Base-by-base conservation (phyloP, 2,797 vertebrate genomes). In the Eptatretus atami region DNA sequence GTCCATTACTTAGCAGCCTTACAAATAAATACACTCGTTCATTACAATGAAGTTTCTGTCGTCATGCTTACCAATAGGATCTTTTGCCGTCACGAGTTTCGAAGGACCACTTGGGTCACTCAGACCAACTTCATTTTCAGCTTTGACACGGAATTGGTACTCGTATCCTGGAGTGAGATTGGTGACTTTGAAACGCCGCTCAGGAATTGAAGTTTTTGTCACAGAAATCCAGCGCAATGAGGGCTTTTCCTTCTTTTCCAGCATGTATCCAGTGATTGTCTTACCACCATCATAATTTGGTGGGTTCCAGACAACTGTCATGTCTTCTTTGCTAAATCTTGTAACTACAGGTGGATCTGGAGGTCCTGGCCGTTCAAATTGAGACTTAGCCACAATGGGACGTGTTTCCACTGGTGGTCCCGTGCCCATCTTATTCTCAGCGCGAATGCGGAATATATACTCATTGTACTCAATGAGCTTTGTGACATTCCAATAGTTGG, bases 351-450 rank as follows among this genome's bases (percentile, higher is more conserved):
- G 90, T 65, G 82, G 73, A 66, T 95, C 86, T 0, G 92, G 87
- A 57, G 80, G 77, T 52, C 78, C 82, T 64, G 92, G 92, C 69
- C 78, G 82, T 65, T 73, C 80, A 67, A 83, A 98, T 69, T 86
- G 82, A 1, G 90, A 95, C 70, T 85, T 86, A 12, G 86, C 85
- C 68, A 86, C 73, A 70, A 98, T 77, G 65, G 85, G 75, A 53
- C 83, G 83, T 63, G 79, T 93, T 77, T 92, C 77, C 66, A 82
- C 82, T 60, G 86, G 85, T 70, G 88, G 86, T 52, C 92, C 92
- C 66, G 88, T 82, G 52, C 92, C 92, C 82, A 98, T 95, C 72
- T 94, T 98, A 70, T 98, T 98, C 70, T 98, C 92, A 70, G 90
- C 87, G 71, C 92, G 81, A 61, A 98, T 79, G 73, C 90, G 80